Conservation (phyloP, 1,140 invertebrate genomes). For the Philopotamus ludificatus region DNA sequence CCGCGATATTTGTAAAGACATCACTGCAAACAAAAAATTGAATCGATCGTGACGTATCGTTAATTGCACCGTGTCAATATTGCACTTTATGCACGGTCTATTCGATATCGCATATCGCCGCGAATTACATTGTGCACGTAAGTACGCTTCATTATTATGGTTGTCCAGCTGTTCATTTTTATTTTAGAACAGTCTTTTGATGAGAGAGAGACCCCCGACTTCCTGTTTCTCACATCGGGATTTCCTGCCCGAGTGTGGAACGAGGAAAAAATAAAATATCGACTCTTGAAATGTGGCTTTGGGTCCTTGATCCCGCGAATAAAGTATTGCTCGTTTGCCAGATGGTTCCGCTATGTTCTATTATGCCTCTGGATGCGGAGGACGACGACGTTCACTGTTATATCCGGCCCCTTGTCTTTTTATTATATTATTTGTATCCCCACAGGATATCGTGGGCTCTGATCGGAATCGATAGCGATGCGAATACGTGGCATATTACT, state of each 20-base stretch:
- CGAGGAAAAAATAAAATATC: constrained; percentile 29
- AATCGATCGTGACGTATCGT: neutral
- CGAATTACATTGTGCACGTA: neutral
- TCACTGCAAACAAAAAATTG: too few species aligned
- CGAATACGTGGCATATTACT: too few species aligned
- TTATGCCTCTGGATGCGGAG: constrained; percentile 22
- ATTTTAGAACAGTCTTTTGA: constrained; percentile 9
- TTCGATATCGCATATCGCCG: neutral
- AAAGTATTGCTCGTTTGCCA: constrained; percentile 31
- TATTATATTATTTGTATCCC: neutral
- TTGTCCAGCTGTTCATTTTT: constrained; percentile 16
- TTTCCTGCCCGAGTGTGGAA: constrained; percentile 39
- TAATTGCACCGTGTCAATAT: neutral
- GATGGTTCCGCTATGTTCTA: constrained; percentile 40
- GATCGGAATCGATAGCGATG: too few species aligned
- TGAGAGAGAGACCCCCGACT: constrained; percentile 15
- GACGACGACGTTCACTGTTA: constrained; percentile 25
- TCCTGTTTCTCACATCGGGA: constrained; percentile 36
- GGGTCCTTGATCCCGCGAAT: constrained; percentile 39
- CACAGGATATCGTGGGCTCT: too few species aligned
- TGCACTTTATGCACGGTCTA: neutral
- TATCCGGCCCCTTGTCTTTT: constrained; percentile 32
- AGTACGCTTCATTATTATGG: neutral
- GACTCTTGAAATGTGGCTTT: constrained; percentile 27
- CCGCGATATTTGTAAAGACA: too few species aligned